phyloP scores from a whole-genome alignment of 2,888 invertebrate genomes.

The Acholoe squamosa region DNA sequence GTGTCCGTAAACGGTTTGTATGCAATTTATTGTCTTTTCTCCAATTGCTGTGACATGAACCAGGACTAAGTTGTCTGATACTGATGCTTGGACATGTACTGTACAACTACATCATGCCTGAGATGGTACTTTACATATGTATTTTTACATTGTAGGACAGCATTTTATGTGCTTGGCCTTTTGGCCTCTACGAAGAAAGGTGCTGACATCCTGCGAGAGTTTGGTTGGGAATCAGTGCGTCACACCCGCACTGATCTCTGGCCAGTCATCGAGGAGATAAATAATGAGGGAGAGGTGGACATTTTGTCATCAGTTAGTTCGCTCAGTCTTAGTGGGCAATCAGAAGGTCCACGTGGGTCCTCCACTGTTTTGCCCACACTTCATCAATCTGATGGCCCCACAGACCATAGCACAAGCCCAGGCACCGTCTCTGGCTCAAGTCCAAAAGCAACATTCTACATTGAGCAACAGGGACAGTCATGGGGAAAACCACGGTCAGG shows the following conservation, averaged over 20 bases:
- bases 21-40: too few relatives aligned
- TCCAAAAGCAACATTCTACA: constrained; percentile 37
- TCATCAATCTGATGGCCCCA: not conserved
- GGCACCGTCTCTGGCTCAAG: constrained; percentile 44
- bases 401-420: not conserved
- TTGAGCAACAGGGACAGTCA: not conserved
- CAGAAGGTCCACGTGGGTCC: constrained; percentile 10
- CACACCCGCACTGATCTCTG: constrained; percentile 82
- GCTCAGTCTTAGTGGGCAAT: constrained; percentile 7
- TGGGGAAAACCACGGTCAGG: constrained; percentile 42
- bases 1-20: too few relatives aligned
- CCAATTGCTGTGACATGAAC: too few relatives aligned
- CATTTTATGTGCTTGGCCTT: constrained; percentile 93
- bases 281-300: not conserved
- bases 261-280: constrained; percentile 58
- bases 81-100: too few relatives aligned
- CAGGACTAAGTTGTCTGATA: too few relatives aligned
- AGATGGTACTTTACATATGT: too few relatives aligned
- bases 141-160: constrained; percentile 86
- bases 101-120: too few relatives aligned
- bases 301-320: constrained; percentile 48
- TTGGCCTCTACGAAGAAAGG: constrained; percentile 93
- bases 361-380: not conserved
- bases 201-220: constrained; percentile 89
- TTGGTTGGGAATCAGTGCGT: constrained; percentile 88